Conservation (phyloP, 1,140 invertebrate species). For the Drosophila punjabiensis region DNA sequence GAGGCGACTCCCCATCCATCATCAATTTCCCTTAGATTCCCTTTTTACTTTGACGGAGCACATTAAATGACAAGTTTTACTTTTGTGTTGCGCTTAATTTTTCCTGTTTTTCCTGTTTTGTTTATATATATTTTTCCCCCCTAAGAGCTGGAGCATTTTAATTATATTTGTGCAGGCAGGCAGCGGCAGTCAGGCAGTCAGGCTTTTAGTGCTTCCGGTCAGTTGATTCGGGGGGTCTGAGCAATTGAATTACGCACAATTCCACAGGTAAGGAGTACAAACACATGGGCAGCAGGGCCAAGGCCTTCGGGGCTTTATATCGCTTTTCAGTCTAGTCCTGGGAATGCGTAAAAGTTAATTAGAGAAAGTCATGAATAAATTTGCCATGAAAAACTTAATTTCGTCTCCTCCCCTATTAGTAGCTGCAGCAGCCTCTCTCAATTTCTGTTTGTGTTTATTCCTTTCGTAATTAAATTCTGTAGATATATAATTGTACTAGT, state of each 20-base stretch:
- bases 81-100: constrained; percentile 39
- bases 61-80: constrained; percentile 75
- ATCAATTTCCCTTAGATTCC: constrained; percentile 42
- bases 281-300: constrained; percentile 43
- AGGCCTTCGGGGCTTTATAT: constrained; percentile 33
- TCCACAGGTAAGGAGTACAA: constrained; percentile 53
- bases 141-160: too few species aligned
- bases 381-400: constrained; percentile 42
- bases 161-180: constrained; percentile 82
- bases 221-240: constrained; percentile 55
- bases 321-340: constrained; percentile 33
- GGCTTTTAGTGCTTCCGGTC: constrained; percentile 77
- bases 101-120: constrained; percentile 20
- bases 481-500: neutral
- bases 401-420: constrained; percentile 6
- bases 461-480: neutral
- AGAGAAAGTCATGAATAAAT: constrained; percentile 58
- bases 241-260: constrained; percentile 78
- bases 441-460: constrained; percentile 15
- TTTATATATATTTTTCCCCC: constrained; percentile 21
- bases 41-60: constrained; percentile 61
- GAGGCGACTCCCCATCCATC: constrained; percentile 13
- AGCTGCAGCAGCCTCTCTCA: constrained; percentile 11
- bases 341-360: constrained; percentile 68
- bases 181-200: constrained; percentile 62